Evolutionary conservation across 2,113 vertebrate species (phyloP), one percentile per base, ranked within the genome.

Genomic region (Poecilia latipinna): DNA sequence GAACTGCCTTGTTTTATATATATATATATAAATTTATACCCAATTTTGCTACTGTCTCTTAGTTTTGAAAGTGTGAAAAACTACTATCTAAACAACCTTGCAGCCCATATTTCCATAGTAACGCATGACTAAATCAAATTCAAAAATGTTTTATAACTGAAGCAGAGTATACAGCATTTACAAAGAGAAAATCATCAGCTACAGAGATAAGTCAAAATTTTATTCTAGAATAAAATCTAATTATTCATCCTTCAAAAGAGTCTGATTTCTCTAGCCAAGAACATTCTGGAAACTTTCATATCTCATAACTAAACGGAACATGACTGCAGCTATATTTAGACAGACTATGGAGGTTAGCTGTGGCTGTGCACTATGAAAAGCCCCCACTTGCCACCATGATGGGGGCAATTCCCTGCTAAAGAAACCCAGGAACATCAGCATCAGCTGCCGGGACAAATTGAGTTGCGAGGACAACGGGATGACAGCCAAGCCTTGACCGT

Each of bases 361-460:
- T 82, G 70, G 73, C 84, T 72, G 65, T 32, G n/a, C 68, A 77
- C 74, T 76, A 66, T 86, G 86, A 90, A 80, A 48, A 77, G 78
- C 85, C 70, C 68, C 61, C 73, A 42, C 78, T 69, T 69, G 13
- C 78, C 11, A 1, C 74, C 76, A 63, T 67, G 51, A 79, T 42
- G 62, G 71, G 70, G 86, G 86, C 83, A 90, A 86, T 86, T 83
- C 88, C 86, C 69, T 67, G 4, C 68, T 73, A 51, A 70, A 78
- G 61, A 28, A 12, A 68, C 74, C 78, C 81, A 82, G 77, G 84
- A 83, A 91, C 75, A 79, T 69, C 74, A 11, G 15, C 78, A 83
- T 92, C 93, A 94, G 90, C 91, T 92, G 92, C 85, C 91, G 51
- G 72, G 65, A 73, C 68, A 92, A 84, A 91, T 77, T 90, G 82